Conservation (phyloP, 2,797 vertebrate genomes). For the Chrosomus eos region DNA sequence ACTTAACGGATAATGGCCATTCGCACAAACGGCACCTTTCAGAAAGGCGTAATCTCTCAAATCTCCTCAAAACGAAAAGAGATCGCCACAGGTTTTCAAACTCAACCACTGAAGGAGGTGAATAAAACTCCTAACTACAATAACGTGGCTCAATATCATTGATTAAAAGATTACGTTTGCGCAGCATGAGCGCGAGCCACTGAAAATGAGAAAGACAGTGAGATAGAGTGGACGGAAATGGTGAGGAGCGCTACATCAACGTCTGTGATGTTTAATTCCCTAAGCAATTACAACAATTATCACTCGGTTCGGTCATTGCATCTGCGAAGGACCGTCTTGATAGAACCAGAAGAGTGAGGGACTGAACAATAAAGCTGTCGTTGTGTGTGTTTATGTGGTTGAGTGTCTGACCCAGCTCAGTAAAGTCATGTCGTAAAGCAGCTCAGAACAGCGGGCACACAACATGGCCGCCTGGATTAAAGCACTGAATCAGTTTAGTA, state of each 20-base stretch:
- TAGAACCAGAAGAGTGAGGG: not conserved
- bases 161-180: constrained; percentile 55
- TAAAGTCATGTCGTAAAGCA: constrained; percentile 36
- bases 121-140: constrained; percentile 28
- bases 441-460: not conserved
- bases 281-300: constrained; percentile 53
- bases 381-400: not conserved
- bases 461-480: constrained; percentile 13
- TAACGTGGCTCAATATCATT: constrained; percentile 31
- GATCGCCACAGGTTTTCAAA: constrained; percentile 23
- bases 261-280: constrained; percentile 43
- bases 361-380: not conserved
- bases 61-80: constrained; percentile 8
- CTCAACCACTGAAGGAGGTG: constrained; percentile 13
- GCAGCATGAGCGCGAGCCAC: not conserved
- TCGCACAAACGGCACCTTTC: constrained; percentile 15
- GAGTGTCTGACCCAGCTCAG: not conserved
- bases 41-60: constrained; percentile 33
- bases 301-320: constrained; percentile 19
- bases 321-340: constrained; percentile 3
- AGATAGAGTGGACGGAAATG: not conserved
- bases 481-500: constrained; percentile 17
- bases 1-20: constrained; percentile 43
- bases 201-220: not conserved
- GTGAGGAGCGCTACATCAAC: not conserved